Evolutionary conservation across 2,113 vertebrate species (phyloP).

Genomic region (Halcyon malimbica): DNA sequence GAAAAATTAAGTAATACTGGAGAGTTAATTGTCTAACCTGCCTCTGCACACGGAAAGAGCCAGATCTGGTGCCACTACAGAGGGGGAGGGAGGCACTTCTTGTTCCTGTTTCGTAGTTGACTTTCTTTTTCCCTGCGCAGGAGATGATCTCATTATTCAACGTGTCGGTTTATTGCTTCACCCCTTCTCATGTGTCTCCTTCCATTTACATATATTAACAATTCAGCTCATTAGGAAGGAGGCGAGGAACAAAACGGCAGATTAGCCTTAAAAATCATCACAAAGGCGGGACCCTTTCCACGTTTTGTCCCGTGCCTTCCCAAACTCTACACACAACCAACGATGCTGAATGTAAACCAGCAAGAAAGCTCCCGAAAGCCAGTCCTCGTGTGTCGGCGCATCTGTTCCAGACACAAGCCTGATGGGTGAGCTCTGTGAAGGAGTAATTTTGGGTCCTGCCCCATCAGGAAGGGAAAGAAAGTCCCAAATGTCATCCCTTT

Average conservation of each 20-base stretch:
- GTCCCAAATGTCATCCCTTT: not conserved
- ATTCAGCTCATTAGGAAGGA: conserved; percentile 39
- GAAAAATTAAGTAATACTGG: not conserved
- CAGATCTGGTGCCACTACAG: conserved; percentile 26
- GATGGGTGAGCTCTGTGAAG: not conserved
- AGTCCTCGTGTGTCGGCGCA: rapidly evolving
- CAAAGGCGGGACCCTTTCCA: not conserved
- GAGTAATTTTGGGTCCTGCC: not conserved
- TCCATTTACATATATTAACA: conserved; percentile 58
- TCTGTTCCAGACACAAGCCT: not conserved
- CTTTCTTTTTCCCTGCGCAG: conserved; percentile 38
- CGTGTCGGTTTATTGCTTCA: conserved; percentile 52
- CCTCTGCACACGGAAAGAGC: conserved; percentile 47
- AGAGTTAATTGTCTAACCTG: conserved; percentile 59
- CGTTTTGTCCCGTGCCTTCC: not conserved
- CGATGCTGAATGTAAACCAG: rapidly evolving
- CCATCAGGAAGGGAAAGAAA: not conserved
- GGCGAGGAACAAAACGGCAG: not conserved
- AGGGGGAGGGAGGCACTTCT: conserved; percentile 41
- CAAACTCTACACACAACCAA: not conserved
- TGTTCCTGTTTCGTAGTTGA: conserved; percentile 66
- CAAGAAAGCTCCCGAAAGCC: not conserved
- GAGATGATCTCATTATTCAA: conserved; percentile 66
- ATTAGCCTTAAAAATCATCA: conserved; percentile 22
- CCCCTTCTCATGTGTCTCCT: conserved; percentile 8